These are phyloP conservation scores for Cecidostiba fungosa DNA, from an alignment of 2,888 invertebrate species.

Conservation along the genomic window DNA sequence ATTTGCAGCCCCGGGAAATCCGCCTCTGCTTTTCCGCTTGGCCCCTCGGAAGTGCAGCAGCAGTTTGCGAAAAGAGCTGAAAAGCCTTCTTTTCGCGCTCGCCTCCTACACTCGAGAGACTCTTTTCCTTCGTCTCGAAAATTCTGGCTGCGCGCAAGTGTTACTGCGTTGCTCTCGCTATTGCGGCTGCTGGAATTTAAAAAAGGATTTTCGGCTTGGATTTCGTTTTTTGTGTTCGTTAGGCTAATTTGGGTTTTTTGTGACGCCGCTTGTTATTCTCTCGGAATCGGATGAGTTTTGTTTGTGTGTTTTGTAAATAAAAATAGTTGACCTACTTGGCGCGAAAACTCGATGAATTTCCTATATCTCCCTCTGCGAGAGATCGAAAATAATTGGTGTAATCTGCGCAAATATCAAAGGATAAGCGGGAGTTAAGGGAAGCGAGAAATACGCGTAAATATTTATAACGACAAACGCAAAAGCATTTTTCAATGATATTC, in stretches of 20 bases:
- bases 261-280: background rate
- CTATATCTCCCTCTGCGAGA: background rate
- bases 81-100: slow-evolving; percentile 21
- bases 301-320: background rate
- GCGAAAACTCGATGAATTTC: background rate
- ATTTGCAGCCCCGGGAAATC: slow-evolving; percentile 53
- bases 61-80: slow-evolving; percentile 25
- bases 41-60: slow-evolving; percentile 14
- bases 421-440: background rate
- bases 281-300: background rate
- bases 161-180: background rate
- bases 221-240: background rate
- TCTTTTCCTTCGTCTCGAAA: background rate
- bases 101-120: slow-evolving; percentile 24
- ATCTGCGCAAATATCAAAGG: background rate
- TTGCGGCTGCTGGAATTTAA: background rate
- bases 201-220: background rate
- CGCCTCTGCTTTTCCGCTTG: slow-evolving; percentile 26
- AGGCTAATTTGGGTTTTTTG: background rate
- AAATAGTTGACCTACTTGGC: slow-evolving; percentile 7
- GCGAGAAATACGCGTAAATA: background rate
- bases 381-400: background rate
- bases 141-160: background rate
- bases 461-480: too few species aligned
- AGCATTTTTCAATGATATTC: too few species aligned